Evolutionary conservation across 2,888 invertebrate genomes (phyloP).

Genomic region (Petrolisthes manimaculis): DNA sequence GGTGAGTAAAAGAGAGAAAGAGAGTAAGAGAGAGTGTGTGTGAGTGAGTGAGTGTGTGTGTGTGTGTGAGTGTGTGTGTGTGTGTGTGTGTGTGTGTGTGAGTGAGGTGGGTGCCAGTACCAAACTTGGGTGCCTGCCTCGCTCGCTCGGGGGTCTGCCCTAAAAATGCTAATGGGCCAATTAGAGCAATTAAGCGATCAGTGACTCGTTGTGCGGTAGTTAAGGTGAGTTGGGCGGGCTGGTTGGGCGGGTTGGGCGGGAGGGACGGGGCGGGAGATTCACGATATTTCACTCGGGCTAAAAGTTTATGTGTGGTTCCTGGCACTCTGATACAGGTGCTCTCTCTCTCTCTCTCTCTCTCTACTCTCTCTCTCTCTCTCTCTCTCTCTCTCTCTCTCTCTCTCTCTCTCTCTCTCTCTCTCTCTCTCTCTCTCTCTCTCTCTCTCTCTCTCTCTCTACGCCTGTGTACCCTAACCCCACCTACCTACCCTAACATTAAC

Average conservation of each 20-base stretch:
- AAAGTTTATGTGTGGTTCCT: not conserved
- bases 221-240: conserved; percentile 41
- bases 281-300: not conserved
- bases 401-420: too few species aligned
- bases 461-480: too few species aligned
- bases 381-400: too few species aligned
- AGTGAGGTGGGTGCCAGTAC: not conserved
- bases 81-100: not conserved
- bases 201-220: conserved; percentile 58
- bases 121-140: conserved; percentile 33
- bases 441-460: too few species aligned
- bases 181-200: conserved; percentile 57
- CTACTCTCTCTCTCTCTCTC: too few species aligned
- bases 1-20: conserved; percentile 8
- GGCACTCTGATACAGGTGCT: too few species aligned
- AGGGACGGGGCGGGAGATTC: not conserved
- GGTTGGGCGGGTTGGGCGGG: conserved; percentile 16
- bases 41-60: not conserved
- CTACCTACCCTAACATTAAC: too few species aligned
- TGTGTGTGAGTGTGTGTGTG: not conserved
- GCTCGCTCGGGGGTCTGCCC: conserved; percentile 37
- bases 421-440: too few species aligned
- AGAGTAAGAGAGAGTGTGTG: conserved; percentile 8
- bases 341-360: too few species aligned
- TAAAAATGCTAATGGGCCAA: conserved; percentile 54